phyloP scores from a whole-genome alignment of 2,888 invertebrate species.

The Cordylochernes scorpioides region DNA sequence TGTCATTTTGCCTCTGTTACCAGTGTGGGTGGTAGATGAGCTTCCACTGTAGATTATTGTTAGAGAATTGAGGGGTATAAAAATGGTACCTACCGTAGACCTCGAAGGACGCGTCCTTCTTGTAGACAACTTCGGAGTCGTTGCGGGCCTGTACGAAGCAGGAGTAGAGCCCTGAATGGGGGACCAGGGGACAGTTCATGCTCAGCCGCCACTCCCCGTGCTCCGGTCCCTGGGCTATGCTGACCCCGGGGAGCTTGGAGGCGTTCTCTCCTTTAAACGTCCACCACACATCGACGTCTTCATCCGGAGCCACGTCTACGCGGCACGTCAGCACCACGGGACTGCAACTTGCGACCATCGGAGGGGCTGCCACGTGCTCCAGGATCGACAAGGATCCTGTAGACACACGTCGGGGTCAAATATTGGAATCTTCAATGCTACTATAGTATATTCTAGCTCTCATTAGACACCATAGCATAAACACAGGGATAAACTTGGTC shows the following conservation, averaged over 20 bases:
- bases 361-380: constrained; percentile 12
- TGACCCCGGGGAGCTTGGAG: constrained; percentile 13
- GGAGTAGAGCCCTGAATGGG: constrained; percentile 12
- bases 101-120: constrained; percentile 13
- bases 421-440: no score
- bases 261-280: constrained; percentile 15
- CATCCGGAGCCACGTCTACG: constrained; percentile 5
- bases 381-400: no score
- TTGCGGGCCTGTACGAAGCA: constrained; percentile 12
- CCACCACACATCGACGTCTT: constrained; percentile 14
- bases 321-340: constrained; percentile 12
- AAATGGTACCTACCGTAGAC: constrained; percentile 12
- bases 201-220: constrained; percentile 11
- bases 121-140: constrained; percentile 11
- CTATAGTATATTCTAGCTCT: no score
- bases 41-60: no score
- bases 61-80: no score
- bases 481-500: no score
- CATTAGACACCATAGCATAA: no score
- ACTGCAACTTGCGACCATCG: constrained; percentile 13
- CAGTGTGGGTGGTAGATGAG: no score
- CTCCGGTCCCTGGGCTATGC: constrained; percentile 8
- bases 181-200: constrained; percentile 11
- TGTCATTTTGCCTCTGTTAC: no score
- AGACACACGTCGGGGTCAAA: no score